These are phyloP conservation scores for Monochamus saltuarius DNA, from an alignment of 1,140 invertebrate genomes.

Conservation along the genomic window DNA sequence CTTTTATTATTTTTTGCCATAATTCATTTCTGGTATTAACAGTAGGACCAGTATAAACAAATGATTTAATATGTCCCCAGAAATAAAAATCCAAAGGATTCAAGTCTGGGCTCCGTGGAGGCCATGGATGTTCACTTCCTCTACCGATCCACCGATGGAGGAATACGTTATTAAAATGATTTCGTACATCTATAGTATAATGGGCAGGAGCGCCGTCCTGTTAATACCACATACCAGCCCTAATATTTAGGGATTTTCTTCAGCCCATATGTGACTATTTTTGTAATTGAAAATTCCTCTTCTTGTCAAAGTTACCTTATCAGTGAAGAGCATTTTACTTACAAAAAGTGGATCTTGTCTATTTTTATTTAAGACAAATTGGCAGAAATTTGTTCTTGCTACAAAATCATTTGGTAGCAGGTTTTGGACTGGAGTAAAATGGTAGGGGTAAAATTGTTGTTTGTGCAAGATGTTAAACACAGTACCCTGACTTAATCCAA, in stretches of 20 bases:
- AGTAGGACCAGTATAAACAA: too few relatives aligned
- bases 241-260: too few relatives aligned
- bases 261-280: too few relatives aligned
- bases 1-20: too few relatives aligned
- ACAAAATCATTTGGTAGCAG: too few relatives aligned
- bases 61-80: slow-evolving; percentile 29
- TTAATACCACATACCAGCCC: slow-evolving; percentile 37
- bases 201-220: slow-evolving; percentile 40
- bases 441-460: too few relatives aligned
- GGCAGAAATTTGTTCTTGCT: not conserved
- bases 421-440: too few relatives aligned
- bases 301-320: too few relatives aligned
- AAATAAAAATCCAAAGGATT: slow-evolving; percentile 51
- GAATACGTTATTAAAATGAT: slow-evolving; percentile 41
- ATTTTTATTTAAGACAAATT: not conserved
- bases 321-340: slow-evolving; percentile 11
- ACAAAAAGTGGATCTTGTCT: slow-evolving; percentile 32
- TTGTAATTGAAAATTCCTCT: too few relatives aligned
- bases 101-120: slow-evolving; percentile 51
- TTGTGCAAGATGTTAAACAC: too few relatives aligned
- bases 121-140: slow-evolving; percentile 48
- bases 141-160: slow-evolving; percentile 49
- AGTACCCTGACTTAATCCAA: too few relatives aligned
- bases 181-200: slow-evolving; percentile 31
- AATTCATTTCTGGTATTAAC: too few relatives aligned